Percentiles rank a stretch among this genome's conserved stretches.
Evolutionary conservation across 2,797 vertebrate genomes (phyloP).

Genomic region (Agapornis canus): DNA sequence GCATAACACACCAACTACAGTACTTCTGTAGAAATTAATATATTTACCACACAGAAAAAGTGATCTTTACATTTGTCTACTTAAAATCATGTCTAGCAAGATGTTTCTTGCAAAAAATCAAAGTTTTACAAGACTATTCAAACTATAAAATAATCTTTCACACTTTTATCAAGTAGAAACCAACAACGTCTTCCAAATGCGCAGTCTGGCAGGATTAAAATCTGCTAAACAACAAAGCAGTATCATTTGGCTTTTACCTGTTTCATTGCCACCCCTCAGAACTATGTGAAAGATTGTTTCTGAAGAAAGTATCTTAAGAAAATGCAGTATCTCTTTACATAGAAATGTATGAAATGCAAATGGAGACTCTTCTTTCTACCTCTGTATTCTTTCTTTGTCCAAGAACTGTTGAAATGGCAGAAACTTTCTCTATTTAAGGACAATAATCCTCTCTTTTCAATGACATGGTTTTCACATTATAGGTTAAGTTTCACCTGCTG

Average conservation of each 20-base stretch:
- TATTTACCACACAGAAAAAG: background rate
- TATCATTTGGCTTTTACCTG: background rate
- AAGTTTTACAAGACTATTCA: background rate
- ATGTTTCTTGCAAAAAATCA: background rate
- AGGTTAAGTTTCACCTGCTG: background rate
- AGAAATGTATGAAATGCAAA: background rate
- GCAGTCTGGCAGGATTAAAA: background rate
- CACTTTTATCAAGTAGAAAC: background rate
- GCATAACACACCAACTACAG: background rate
- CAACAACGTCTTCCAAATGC: background rate
- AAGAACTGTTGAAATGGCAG: background rate
- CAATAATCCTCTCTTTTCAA: background rate
- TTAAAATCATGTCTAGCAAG: background rate
- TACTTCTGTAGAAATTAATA: background rate
- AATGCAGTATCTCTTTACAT: background rate
- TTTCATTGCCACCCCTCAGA: background rate
- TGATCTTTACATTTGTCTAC: background rate
- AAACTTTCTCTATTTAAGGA: background rate
- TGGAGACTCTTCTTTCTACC: background rate
- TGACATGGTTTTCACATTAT: background rate
- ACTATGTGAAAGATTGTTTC: background rate
- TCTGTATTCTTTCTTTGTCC: background rate
- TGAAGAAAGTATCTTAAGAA: background rate
- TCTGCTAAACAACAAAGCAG: background rate
- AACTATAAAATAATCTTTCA: background rate